Evolutionary conservation across 2,113 vertebrate genomes (phyloP).

Genomic region (Natator depressus): DNA sequence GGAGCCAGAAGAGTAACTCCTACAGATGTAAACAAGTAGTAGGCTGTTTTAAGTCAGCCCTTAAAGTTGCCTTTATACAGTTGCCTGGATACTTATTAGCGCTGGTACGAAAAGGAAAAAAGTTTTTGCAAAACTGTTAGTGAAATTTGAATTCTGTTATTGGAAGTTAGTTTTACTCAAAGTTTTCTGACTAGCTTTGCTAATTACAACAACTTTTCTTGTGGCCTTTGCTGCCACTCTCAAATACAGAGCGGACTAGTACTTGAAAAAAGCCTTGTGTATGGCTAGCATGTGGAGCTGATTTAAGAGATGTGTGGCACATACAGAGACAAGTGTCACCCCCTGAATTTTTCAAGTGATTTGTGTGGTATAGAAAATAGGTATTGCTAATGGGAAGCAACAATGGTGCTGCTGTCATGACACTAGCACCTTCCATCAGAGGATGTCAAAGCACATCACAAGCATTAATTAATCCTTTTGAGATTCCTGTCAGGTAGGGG

Average conservation of each 20-base stretch:
- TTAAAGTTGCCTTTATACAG: background rate
- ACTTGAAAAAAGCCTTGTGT: background rate
- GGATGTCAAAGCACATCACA: background rate
- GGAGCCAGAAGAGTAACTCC: background rate
- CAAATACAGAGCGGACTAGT: background rate
- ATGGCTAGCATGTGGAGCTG: background rate
- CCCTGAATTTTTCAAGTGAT: background rate
- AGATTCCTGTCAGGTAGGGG: background rate
- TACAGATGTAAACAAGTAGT: background rate
- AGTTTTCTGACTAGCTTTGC: background rate
- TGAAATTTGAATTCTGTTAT: background rate
- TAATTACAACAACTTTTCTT: background rate
- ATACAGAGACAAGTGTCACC: rapidly evolving
- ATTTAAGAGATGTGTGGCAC: background rate
- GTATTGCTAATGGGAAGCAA: background rate
- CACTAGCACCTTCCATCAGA: background rate
- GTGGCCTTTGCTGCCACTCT: background rate
- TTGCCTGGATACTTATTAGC: background rate
- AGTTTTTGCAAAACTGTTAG: background rate
- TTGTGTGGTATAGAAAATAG: background rate
- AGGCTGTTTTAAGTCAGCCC: background rate
- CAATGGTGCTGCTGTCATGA: background rate
- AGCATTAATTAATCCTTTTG: background rate
- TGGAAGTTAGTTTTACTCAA: background rate
- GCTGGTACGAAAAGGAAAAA: background rate